Conservation (phyloP, 1,140 invertebrate species). For the Sarcophaga peregrina region DNA sequence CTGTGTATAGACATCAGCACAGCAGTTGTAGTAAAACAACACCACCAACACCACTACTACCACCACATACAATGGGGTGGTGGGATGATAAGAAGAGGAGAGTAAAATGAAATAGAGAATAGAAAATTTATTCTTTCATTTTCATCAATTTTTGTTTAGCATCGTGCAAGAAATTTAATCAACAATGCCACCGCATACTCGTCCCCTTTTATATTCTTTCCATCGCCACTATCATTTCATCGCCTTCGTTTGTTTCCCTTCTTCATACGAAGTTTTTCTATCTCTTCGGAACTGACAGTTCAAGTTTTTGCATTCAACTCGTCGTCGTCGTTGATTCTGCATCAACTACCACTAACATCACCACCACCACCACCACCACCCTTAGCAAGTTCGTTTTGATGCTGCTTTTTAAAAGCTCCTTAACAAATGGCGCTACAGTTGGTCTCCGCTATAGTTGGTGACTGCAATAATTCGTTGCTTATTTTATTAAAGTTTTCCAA, state of each 20-base stretch:
- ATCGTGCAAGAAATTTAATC: constrained; percentile 39
- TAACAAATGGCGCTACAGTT: not conserved
- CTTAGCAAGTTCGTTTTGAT: not conserved
- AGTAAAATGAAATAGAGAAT: not conserved
- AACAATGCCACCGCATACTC: constrained; percentile 8
- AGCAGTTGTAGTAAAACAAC: too few relatives aligned
- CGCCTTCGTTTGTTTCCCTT: too few relatives aligned
- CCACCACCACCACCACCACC: too few relatives aligned
- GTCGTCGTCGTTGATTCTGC: not conserved
- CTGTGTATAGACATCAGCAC: too few relatives aligned
- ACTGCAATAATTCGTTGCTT: not conserved
- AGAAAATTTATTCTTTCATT: constrained; percentile 25
- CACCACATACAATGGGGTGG: too few relatives aligned
- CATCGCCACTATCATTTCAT: not conserved
- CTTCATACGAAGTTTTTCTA: not conserved
- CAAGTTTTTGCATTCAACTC: constrained; percentile 3
- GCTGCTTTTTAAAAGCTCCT: not conserved
- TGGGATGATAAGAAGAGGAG: not conserved
- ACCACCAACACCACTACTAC: too few relatives aligned
- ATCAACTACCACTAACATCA: too few relatives aligned
- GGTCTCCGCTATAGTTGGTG: not conserved
- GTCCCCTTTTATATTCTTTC: not conserved
- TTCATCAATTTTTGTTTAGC: constrained; percentile 36
- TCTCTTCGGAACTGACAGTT: not conserved
- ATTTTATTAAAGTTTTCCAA: too few relatives aligned